Evolutionary conservation across 53 echinoderm and acorn worm species (phyloP), one percentile per base, ranked within the genome.

Genomic region (Holothuria leucospilota): DNA sequence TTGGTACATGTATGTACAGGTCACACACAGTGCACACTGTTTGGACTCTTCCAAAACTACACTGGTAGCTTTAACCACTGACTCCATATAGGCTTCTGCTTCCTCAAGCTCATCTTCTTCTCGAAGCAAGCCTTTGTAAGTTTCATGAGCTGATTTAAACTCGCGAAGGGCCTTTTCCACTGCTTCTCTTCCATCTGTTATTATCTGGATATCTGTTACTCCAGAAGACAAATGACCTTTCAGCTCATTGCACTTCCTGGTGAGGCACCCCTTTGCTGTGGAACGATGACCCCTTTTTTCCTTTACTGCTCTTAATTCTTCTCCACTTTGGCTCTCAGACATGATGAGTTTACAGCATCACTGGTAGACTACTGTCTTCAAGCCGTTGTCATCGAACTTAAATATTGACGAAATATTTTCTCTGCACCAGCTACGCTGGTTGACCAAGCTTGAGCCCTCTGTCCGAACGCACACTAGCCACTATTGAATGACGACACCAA

Each of bases 121-220:
- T 65, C 65, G 21, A n/a, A 65, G 65, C 25, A 65, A 12, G 25
- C 29, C 21, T 28, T 65, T 65, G 21, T 20, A 65, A 28, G 9
- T 65, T 8, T 24, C 24, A 28, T 65, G 65, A 65, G 65, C 65
- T 65, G 21, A n/a, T 65, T 21, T 28, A 49, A 49, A 49, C 49
- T 49, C 49, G 16, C 21, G 65, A 24, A 65, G 65, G 65, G 65
- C 65, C 65, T 65, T 65, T 65, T 65, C 65, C 29, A 28, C 65
- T 65, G 65, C 65, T 28, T 65, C 65, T n/a, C 29, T 18, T 65
- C 65, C 65, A 65, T 65, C 65, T 11, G 24, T 21, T 28, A 65
- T 24, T 8, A 65, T 2, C 65, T 20, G 65, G 65, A 28, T 28
- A 65, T 65, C 65, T 20, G 3, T 0, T 65, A 65, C 65, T 20